A percentile compares a stretch with the other conserved stretches of the same genome.
Evolutionary conservation across 2,888 invertebrate species (phyloP).

Genomic region (Pristionchus japonicus): DNA sequence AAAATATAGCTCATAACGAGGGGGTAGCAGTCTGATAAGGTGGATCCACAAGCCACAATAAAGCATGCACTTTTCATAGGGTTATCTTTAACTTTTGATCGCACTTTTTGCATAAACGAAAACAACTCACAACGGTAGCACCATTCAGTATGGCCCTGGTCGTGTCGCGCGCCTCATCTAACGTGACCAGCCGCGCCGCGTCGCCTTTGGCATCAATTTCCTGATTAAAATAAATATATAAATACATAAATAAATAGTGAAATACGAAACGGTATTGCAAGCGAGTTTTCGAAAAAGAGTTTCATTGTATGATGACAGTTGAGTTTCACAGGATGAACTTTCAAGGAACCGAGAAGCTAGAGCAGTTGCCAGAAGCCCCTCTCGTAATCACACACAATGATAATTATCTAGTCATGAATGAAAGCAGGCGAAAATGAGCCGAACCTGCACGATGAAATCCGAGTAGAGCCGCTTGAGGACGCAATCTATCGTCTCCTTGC

Average conservation of each 20-base stretch:
- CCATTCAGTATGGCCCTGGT: background rate
- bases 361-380: too few relatives aligned
- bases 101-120: background rate
- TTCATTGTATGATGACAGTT: background rate
- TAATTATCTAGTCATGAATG: too few relatives aligned
- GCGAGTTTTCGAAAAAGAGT: background rate
- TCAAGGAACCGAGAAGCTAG: too few relatives aligned
- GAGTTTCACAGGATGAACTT: too few relatives aligned
- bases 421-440: too few relatives aligned
- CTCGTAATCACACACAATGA: too few relatives aligned
- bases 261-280: background rate
- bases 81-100: too few relatives aligned
- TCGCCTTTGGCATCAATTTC: conserved; percentile 1
- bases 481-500: conserved; percentile 53
- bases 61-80: too few relatives aligned
- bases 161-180: background rate
- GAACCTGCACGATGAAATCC: conserved; percentile 71
- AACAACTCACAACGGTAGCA: background rate
- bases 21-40: too few relatives aligned
- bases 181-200: background rate
- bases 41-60: too few relatives aligned
- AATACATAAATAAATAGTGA: background rate
- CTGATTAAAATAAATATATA: background rate
- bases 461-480: conserved; percentile 68
- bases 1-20: too few relatives aligned